phyloP scores from a whole-genome alignment of 64 coral and sea anemone genomes.

The Pachyseris speciosa region DNA sequence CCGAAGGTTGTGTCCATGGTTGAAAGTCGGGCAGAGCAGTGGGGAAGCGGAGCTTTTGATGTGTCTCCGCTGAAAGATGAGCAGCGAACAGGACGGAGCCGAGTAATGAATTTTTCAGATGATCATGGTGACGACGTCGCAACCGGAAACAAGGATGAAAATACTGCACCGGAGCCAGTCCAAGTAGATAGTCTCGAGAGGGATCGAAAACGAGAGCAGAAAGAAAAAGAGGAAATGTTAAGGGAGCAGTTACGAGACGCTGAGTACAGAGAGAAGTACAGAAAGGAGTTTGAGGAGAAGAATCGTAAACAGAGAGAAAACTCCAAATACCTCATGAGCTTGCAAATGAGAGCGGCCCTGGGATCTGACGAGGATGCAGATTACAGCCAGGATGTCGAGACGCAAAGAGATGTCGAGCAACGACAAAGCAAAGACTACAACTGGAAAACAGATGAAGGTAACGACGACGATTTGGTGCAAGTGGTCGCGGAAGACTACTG shows the following conservation, averaged over 20 bases:
- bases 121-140: background rate
- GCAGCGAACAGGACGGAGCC: background rate
- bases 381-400: background rate
- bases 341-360: constrained; percentile 71
- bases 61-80: background rate
- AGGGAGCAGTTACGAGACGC: constrained; percentile 40
- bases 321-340: constrained; percentile 64
- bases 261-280: constrained; percentile 81
- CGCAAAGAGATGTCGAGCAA: background rate
- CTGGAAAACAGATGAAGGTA: background rate
- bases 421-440: background rate
- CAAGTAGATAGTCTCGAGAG: background rate
- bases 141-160: background rate
- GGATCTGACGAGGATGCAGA: constrained; percentile 49
- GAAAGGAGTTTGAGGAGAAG: constrained; percentile 87
- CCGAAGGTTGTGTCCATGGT: background rate
- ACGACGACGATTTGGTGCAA: constrained; percentile 53
- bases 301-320: constrained; percentile 88
- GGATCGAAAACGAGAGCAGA: constrained; percentile 13
- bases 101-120: constrained; percentile 33
- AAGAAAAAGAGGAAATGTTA: constrained; percentile 35
- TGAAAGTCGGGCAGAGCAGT: background rate
- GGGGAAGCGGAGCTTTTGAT: background rate
- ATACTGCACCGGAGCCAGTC: background rate
- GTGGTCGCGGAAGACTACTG: constrained; percentile 68